These are phyloP conservation scores for Phytoseiulus persimilis DNA, from an alignment of 2,888 invertebrate species.

Conservation along the genomic window DNA sequence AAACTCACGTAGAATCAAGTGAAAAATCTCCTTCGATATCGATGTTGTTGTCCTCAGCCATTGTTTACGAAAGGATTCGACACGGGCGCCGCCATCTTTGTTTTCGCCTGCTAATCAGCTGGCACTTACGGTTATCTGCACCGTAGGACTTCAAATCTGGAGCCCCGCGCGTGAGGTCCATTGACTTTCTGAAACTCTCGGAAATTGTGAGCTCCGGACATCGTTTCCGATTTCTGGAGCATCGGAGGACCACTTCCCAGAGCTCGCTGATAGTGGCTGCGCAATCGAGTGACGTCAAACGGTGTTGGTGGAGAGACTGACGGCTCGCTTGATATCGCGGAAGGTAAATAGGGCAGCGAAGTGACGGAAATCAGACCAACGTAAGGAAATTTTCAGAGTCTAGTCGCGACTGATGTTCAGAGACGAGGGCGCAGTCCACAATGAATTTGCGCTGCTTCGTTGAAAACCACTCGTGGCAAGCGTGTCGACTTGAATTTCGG, in stretches of 20 bases:
- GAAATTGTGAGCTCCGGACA: background rate
- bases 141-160: background rate
- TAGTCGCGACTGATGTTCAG: background rate
- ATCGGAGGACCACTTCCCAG: background rate
- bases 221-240: background rate
- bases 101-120: background rate
- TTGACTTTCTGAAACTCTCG: background rate
- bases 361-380: background rate
- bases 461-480: background rate
- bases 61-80: background rate
- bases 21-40: slow-evolving; percentile 32
- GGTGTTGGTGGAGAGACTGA: background rate
- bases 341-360: background rate
- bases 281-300: background rate
- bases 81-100: slow-evolving; percentile 31
- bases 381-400: background rate
- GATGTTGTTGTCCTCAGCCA: slow-evolving; percentile 26
- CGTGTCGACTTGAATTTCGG: background rate
- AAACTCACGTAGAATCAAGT: slow-evolving; percentile 22
- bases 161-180: background rate
- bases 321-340: background rate
- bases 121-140: background rate
- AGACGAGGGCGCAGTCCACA: background rate
- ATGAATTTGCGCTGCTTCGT: background rate
- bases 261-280: background rate